Conservation (phyloP, 2,888 invertebrate species). For the Trichopria drosophilae region DNA sequence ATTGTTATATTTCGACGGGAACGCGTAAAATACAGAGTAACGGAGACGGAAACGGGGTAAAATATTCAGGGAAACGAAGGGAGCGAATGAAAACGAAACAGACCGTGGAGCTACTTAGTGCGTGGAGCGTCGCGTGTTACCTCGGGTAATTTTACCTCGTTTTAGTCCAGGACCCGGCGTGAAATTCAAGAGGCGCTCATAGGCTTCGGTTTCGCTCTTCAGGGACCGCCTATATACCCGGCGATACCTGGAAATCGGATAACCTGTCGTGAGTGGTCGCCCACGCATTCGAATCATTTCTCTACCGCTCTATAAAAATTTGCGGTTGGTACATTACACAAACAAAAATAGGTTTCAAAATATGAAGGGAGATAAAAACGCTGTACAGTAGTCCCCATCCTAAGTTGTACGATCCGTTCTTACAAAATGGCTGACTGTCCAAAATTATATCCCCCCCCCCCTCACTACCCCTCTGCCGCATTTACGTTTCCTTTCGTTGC, state of each 20-base stretch:
- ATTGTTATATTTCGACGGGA: neutral
- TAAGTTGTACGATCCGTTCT: too few relatives aligned
- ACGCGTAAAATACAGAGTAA: constrained; percentile 16
- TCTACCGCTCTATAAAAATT: constrained; percentile 16
- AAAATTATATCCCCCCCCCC: too few relatives aligned
- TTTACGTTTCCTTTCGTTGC: too few relatives aligned
- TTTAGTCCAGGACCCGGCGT: constrained; percentile 41
- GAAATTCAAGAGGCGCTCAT: constrained; percentile 53
- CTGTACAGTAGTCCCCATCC: too few relatives aligned
- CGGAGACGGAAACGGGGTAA: constrained; percentile 24
- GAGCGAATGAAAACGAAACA: constrained; percentile 42
- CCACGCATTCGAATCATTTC: constrained; percentile 38
- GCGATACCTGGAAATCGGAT: constrained; percentile 42
- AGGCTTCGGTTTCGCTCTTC: constrained; percentile 51
- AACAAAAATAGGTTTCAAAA: too few relatives aligned
- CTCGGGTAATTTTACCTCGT: constrained; percentile 46
- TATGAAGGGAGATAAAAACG: too few relatives aligned
- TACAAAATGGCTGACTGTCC: too few relatives aligned
- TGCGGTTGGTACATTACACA: too few relatives aligned
- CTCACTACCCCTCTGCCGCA: too few relatives aligned
- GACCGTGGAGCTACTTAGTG: constrained; percentile 50
- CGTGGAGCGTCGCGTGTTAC: constrained; percentile 53
- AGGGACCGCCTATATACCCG: constrained; percentile 31
- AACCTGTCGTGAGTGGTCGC: constrained; percentile 37
- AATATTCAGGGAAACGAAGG: constrained; percentile 22